These are phyloP conservation scores for Aythya fuligula DNA, from an alignment of 2,797 vertebrate species.

Conservation along the genomic window DNA sequence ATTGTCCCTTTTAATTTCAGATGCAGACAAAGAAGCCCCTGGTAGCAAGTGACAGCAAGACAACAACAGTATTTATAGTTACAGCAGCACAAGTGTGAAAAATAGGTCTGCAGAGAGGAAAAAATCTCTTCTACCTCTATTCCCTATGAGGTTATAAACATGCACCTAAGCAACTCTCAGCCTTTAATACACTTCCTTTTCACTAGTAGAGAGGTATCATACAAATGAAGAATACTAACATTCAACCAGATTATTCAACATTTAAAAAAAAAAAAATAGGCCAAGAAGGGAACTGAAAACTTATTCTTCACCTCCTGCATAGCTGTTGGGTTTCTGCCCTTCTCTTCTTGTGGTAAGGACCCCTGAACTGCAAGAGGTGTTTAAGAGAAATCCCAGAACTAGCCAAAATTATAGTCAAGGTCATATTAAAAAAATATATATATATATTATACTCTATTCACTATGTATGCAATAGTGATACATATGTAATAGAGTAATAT, in stretches of 20 bases:
- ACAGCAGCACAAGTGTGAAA: not conserved
- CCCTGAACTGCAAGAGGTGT: not conserved
- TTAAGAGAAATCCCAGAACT: not conserved
- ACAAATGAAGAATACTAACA: not conserved
- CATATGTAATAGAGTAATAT: not conserved
- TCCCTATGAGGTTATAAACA: not conserved
- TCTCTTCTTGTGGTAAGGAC: not conserved
- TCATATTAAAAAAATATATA: not conserved
- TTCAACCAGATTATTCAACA: not conserved
- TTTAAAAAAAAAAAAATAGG: not conserved
- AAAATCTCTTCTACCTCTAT: not conserved
- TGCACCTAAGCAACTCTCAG: not conserved
- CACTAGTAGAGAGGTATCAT: not conserved
- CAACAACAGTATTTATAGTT: not conserved
- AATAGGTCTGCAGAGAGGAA: not conserved
- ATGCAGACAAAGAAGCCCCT: not conserved
- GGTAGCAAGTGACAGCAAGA: not conserved
- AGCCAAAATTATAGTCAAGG: not conserved
- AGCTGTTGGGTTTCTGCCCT: not conserved
- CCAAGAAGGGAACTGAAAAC: not conserved
- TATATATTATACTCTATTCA: not conserved
- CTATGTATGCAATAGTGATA: not conserved
- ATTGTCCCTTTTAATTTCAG: not conserved
- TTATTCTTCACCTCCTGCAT: not conserved
- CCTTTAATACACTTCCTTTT: not conserved